Evolutionary conservation across 2,888 invertebrate genomes (phyloP).

Genomic region (Frankliniella intonsa): DNA sequence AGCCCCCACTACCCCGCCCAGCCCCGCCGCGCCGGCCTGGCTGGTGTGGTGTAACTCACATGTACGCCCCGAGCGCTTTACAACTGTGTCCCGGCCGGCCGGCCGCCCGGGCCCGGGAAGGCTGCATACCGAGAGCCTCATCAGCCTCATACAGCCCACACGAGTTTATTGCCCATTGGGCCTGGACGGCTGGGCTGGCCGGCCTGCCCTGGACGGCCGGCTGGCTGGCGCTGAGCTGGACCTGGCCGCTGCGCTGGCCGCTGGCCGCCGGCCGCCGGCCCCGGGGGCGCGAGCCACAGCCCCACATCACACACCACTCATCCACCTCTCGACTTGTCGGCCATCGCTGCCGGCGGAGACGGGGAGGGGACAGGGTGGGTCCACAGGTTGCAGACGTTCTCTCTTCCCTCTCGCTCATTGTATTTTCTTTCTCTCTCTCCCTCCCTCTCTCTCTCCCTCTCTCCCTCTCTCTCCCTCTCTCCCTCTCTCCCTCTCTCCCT

Average conservation of each 20-base stretch:
- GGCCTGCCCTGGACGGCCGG: neutral
- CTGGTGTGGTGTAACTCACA: neutral
- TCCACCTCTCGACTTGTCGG: neutral
- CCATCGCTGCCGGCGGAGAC: no score
- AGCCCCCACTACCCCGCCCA: neutral
- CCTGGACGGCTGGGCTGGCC: neutral
- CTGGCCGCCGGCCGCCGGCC: neutral
- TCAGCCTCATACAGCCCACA: slow-evolving; percentile 22
- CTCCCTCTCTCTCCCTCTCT: no score
- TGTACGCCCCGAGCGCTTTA: slow-evolving; percentile 14
- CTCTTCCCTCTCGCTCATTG: no score
- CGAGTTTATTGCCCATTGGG: slow-evolving; percentile 12
- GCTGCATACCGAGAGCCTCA: slow-evolving; percentile 7
- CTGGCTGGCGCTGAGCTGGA: neutral
- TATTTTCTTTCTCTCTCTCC: no score
- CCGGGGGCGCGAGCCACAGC: neutral
- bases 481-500: no score
- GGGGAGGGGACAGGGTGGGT: no score
- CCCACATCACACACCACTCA: neutral
- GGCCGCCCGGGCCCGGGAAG: neutral
- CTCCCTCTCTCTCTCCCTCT: no score
- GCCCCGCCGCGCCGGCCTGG: neutral
- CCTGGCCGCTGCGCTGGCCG: neutral
- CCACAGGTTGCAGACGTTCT: no score
- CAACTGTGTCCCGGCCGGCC: neutral